phyloP scores from a whole-genome alignment of 2,113 vertebrate species.

The Pagrus major region DNA sequence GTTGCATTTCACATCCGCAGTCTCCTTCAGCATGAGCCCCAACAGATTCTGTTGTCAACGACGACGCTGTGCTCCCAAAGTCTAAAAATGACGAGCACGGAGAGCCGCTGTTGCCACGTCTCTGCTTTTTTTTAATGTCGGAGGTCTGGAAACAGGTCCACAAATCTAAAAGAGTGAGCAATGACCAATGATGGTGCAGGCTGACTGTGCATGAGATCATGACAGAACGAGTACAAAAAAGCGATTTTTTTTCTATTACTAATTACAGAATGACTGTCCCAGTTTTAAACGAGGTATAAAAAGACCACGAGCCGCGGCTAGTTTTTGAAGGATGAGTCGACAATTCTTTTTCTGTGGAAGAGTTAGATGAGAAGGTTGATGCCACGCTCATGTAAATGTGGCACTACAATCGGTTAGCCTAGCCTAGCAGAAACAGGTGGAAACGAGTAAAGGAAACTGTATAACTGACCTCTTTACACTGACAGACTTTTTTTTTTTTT shows the following conservation, averaged over 20 bases:
- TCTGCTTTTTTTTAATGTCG: conserved; percentile 24
- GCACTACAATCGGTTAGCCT: neutral
- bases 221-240: neutral
- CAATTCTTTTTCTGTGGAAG: neutral
- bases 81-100: conserved; percentile 9
- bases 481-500: too few species aligned
- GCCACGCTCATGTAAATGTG: neutral
- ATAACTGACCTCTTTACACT: too few species aligned
- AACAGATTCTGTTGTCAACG: conserved; percentile 15
- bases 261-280: conserved; percentile 51
- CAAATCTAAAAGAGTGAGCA: conserved; percentile 13
- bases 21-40: conserved; percentile 8
- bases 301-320: conserved; percentile 19
- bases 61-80: neutral
- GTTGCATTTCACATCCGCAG: conserved; percentile 21
- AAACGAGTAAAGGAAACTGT: too few species aligned
- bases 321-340: conserved; percentile 20
- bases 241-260: conserved; percentile 26
- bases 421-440: neutral
- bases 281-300: conserved; percentile 54
- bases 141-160: conserved; percentile 24
- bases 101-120: conserved; percentile 24
- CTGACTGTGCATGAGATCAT: conserved; percentile 25
- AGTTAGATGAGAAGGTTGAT: conserved; percentile 7
- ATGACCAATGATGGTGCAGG: conserved; percentile 13